Base-by-base conservation (phyloP, 2,888 invertebrate species). In the Exephanes ischioxanthus region DNA sequence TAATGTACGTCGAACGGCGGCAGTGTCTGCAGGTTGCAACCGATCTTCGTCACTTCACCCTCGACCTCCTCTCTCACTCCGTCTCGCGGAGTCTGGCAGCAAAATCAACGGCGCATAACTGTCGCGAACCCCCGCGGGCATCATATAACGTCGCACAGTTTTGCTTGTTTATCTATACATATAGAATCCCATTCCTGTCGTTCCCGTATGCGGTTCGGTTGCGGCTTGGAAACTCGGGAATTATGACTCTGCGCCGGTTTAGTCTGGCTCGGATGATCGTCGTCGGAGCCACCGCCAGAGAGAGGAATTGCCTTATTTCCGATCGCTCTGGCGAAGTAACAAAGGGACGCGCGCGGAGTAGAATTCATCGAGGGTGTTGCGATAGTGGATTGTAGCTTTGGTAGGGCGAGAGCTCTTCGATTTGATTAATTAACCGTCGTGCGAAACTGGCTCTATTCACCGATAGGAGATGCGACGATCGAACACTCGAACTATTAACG, bases 31-130 rank as follows among this genome's bases (percentile, higher is more conserved):
- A 55, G 55, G 37, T 53, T 77, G 67, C 55, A n/a, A 63, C 14
- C 67, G 67, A 77, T 37, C 66, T 77, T 77, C 77, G 67, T 77
- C 67, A 67, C 53, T 77, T 66, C 37, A 76, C 55, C 55, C 67
- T 77, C 67, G 51, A n/a, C 45, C 75, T 19, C 30, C 9, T 33
- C 14, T 9, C 14, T 48, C 14, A n/a, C 61, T 16, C n/a, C 16
- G 16, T n/a, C 7, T 16, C 33, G 63, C 33, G 63, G 30, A 63
- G 30, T 33, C 66, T 66, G 53, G 51, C 76, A 33, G 76, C 14
- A 67, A 76, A 66, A 76, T 33, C 66, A 66, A 37, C 33, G 5
- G 33, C 75, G 63, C 51, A 61, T 61, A 16, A 30, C 63, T 33
- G 66, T 66, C 48, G 66, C 19, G 51, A 76, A 33, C 51, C 76